Evolutionary conservation across 2,113 vertebrate species (phyloP), one percentile per base, ranked within the genome.

Genomic region (Crotalus viridis): DNA sequence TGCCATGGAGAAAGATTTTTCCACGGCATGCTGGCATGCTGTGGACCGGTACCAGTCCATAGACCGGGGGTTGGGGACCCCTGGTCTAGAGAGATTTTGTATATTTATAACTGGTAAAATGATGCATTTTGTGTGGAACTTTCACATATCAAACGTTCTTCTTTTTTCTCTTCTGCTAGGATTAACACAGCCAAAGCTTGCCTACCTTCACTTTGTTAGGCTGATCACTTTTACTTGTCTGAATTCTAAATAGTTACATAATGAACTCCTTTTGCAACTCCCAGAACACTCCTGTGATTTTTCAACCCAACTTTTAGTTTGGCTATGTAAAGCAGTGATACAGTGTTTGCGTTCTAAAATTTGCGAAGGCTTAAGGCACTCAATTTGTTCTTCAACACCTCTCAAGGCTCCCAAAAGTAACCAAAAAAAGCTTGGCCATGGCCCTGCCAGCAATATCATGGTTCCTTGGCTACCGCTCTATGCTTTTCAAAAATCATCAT

Each of bases 71-170:
- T 54, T 54, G 2, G 52, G 12, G 2, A 13, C 52, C 52, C 52
- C 52, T 74, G 5, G 33, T 64, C 24, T 89, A 21, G 28, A 81
- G 89, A 54, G 55, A 39, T 0, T 55, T 3, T 55, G 24, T 39
- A 39, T 15, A 39, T 13, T 54, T 52, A 17, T 2, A 92, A 28
- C 64, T 55, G 51, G 22, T 5, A 91, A 46, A 19, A 87, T n/a
- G 46, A 17, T 46, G 12, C 69, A 56, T 85, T 56, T 55, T 85
- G 39, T 91, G 12, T 87, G 43, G 17, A 93, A 22, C 9, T 74
- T 0, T 0, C 0, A 0, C 0, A 0, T n/a, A 9, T 5, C 0
- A 74, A 74, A 39, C 0, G n/a, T 81, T 81, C 3, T 81, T 81
- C 33, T 21, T 81, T 43, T 19, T 3, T 81, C 74, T 81, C 74